Percentiles rank a stretch among this genome's conserved stretches.
Evolutionary conservation across 30 jellyfish, hydroid and myxozoan species (phyloP).

Genomic region (Chironex yamaguchii): DNA sequence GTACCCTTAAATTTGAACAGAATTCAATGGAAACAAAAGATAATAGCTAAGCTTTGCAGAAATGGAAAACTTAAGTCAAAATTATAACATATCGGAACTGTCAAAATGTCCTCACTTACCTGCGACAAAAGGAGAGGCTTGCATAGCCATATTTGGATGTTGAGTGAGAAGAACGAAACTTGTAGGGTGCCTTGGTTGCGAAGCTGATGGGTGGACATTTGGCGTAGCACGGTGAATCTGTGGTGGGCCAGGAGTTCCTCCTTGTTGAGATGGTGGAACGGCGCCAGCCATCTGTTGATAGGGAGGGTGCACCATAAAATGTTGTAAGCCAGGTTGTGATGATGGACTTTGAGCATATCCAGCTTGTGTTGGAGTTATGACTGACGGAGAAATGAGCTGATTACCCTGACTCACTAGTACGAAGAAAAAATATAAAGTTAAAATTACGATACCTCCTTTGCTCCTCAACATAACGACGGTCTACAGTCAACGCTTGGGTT

Average conservation of each 20-base stretch:
- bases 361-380: not conserved
- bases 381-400: not conserved
- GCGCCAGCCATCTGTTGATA: not conserved
- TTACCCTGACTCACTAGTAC: not conserved
- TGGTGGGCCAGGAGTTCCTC: not conserved
- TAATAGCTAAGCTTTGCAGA: too few relatives aligned
- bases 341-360: not conserved
- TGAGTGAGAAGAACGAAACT: too few relatives aligned
- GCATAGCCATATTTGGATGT: not conserved
- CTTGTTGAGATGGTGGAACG: not conserved
- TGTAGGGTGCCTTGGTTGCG: not conserved
- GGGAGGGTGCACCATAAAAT: not conserved
- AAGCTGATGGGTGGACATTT: not conserved
- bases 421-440: too few relatives aligned
- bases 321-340: not conserved
- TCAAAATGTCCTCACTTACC: too few relatives aligned
- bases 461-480: too few relatives aligned
- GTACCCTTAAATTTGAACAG: too few relatives aligned
- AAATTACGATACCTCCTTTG: too few relatives aligned
- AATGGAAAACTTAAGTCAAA: too few relatives aligned
- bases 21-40: too few relatives aligned
- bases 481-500: too few relatives aligned
- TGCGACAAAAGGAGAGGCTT: not conserved
- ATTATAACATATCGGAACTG: too few relatives aligned
- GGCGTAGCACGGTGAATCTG: not conserved